phyloP scores from a whole-genome alignment of 2,113 vertebrate genomes.

The Cyprinodon tularosa region DNA sequence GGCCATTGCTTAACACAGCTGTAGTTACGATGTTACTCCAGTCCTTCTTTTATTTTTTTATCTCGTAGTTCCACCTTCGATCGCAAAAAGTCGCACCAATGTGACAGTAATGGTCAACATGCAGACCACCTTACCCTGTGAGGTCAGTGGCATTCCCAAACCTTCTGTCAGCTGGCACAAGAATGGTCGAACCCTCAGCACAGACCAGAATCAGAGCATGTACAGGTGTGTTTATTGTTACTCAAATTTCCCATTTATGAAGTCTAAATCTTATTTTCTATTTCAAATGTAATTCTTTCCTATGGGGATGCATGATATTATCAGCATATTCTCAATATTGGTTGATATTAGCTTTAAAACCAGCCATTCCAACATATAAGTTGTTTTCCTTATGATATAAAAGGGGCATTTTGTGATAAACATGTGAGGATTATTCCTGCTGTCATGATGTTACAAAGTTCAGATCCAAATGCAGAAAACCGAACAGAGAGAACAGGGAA shows the following conservation, averaged over 20 bases:
- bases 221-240: slow-evolving; percentile 88
- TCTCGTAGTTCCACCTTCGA: slow-evolving; percentile 85
- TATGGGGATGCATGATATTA: background rate
- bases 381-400: too few species aligned
- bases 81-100: slow-evolving; percentile 81
- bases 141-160: slow-evolving; percentile 90
- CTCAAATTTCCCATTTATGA: slow-evolving; percentile 38
- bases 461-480: too few species aligned
- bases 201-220: slow-evolving; percentile 94
- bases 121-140: slow-evolving; percentile 91
- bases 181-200: slow-evolving; percentile 83
- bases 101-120: slow-evolving; percentile 91
- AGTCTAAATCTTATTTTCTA: background rate
- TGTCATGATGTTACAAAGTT: too few species aligned
- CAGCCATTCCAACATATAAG: too few species aligned
- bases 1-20: background rate
- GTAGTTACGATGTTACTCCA: background rate
- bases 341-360: too few species aligned
- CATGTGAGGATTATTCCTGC: too few species aligned
- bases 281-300: background rate
- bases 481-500: too few species aligned
- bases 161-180: slow-evolving; percentile 89
- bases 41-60: background rate
- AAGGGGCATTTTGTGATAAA: too few species aligned
- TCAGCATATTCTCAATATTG: too few species aligned